phyloP scores from a whole-genome alignment of 2,797 vertebrate species.

The Mionectes olivaceus region DNA sequence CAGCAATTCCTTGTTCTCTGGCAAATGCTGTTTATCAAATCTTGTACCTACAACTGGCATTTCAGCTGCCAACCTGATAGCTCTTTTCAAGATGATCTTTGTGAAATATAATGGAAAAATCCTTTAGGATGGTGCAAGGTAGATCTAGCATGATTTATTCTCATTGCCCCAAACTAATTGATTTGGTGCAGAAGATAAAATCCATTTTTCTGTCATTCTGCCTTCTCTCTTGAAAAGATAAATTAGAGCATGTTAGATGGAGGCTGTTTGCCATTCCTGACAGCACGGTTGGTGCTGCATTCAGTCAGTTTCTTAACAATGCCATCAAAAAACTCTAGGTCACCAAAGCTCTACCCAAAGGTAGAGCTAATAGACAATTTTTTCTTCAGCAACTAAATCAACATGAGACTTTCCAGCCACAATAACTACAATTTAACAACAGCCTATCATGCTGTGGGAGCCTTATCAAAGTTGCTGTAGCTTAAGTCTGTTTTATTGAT shows the following conservation, averaged over 20 bases:
- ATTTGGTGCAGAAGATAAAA: constrained; percentile 21
- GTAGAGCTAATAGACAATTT: background rate
- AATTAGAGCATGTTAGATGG: background rate
- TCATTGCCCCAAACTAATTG: constrained; percentile 13
- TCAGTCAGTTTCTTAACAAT: background rate
- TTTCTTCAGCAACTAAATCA: background rate
- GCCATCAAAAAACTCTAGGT: background rate
- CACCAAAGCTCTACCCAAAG: background rate
- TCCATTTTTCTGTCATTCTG: background rate
- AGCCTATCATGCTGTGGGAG: background rate
- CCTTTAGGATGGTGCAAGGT: background rate
- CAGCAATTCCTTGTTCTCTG: background rate
- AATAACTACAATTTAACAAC: background rate
- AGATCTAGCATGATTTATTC: background rate
- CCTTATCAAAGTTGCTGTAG: background rate
- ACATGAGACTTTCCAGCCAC: background rate
- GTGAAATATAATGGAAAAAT: constrained; percentile 9
- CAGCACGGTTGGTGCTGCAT: background rate
- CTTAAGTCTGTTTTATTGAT: constrained; percentile 24
- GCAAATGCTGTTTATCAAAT: constrained; percentile 6
- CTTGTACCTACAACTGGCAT: background rate
- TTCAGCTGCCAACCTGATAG: background rate
- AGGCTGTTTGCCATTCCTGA: background rate
- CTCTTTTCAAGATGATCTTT: background rate
- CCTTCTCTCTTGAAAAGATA: background rate